A percentile compares a stretch with the other conserved stretches of the same genome.
phyloP scores from a whole-genome alignment of 1,140 invertebrate genomes.

The Asbolus verrucosus region DNA sequence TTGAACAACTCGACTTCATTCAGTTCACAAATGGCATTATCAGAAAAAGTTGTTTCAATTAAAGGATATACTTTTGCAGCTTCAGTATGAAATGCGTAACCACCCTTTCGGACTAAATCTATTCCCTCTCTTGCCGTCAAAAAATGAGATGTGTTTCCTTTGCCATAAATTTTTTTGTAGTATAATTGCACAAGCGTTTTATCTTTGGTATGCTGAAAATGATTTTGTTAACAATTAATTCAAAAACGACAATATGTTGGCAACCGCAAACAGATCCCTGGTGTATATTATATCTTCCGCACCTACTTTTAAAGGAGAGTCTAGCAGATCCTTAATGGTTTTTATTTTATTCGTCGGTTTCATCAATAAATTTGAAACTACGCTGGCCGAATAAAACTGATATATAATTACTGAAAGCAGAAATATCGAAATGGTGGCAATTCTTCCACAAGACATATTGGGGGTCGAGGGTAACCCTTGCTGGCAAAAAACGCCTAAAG shows the following conservation, averaged over 20 bases:
- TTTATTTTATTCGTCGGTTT: constrained; percentile 38
- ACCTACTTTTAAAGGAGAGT: constrained; percentile 36
- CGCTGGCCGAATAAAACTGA: constrained; percentile 54
- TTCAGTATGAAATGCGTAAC: constrained; percentile 56
- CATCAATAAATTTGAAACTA: constrained; percentile 49
- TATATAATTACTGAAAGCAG: constrained; percentile 50
- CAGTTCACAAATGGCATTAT: constrained; percentile 50
- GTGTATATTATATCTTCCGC: constrained; percentile 43
- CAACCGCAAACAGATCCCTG: constrained; percentile 43
- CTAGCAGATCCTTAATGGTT: constrained; percentile 39
- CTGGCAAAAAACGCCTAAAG: constrained; percentile 65
- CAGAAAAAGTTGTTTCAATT: constrained; percentile 49
- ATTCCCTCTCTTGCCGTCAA: constrained; percentile 42
- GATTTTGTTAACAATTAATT: neutral
- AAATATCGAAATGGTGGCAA: constrained; percentile 47
- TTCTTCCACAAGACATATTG: constrained; percentile 41
- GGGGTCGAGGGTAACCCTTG: constrained; percentile 54
- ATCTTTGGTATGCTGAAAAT: constrained; percentile 46
- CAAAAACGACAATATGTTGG: neutral
- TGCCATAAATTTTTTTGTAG: constrained; percentile 37
- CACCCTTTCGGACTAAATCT: constrained; percentile 47
- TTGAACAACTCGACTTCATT: constrained; percentile 49
- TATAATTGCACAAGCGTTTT: constrained; percentile 30
- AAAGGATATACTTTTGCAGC: constrained; percentile 52
- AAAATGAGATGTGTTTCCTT: constrained; percentile 39